Percentiles rank a stretch among this genome's conserved stretches.
Conservation (phyloP, 2,888 invertebrate genomes). For the Anarsia innoxiella region DNA sequence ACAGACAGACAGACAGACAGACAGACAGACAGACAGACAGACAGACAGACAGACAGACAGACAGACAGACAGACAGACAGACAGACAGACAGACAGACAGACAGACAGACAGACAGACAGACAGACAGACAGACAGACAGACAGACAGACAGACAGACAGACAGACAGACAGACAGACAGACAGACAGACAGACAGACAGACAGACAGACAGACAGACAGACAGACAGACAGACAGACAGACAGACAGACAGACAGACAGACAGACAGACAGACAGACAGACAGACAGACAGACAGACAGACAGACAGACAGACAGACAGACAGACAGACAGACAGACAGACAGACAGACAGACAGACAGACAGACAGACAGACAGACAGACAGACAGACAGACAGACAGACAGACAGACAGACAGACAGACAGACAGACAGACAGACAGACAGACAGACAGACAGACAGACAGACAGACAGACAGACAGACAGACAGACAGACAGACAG, state of each 20-base stretch:
- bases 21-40: conserved; percentile 2
- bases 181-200: neutral
- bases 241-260: conserved; percentile 4
- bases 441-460: conserved; percentile 2
- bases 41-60: conserved; percentile 2
- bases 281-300: conserved; percentile 5
- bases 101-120: neutral
- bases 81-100: conserved; percentile 2
- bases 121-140: neutral
- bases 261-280: conserved; percentile 3
- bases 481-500: conserved; percentile 2
- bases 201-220: conserved; percentile 1
- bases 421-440: conserved; percentile 2
- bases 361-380: conserved; percentile 2
- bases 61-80: conserved; percentile 1
- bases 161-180: neutral
- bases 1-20: conserved; percentile 2
- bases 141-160: conserved; percentile 1
- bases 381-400: conserved; percentile 2
- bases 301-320: conserved; percentile 3
- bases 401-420: conserved; percentile 2
- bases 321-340: conserved; percentile 4
- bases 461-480: conserved; percentile 2
- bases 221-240: conserved; percentile 4
- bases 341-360: conserved; percentile 4